Conservation (phyloP, 2,888 invertebrate genomes). For the Netelia inedita region DNA sequence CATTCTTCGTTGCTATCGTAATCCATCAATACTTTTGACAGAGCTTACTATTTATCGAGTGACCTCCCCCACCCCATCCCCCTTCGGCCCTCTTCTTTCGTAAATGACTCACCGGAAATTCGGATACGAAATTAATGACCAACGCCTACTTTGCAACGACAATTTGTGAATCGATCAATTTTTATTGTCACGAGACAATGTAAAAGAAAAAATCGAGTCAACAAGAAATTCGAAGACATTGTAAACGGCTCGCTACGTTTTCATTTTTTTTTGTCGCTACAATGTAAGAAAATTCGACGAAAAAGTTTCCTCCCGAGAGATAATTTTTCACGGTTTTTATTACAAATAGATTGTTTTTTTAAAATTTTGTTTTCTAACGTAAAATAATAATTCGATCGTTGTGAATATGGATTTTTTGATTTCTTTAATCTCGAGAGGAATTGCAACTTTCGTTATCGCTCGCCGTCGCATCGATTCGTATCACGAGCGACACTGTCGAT, state of each 20-base stretch:
- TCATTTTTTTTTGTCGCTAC: conserved; percentile 20
- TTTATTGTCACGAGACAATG: not conserved
- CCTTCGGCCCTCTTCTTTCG: not conserved
- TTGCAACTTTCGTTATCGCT: too few species aligned
- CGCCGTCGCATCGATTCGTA: too few species aligned
- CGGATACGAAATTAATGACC: conserved; percentile 16
- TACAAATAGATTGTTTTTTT: too few species aligned
- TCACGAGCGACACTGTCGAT: too few species aligned
- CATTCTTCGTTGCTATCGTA: conserved; percentile 11
- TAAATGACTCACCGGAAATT: conserved; percentile 44
- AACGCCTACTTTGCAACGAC: conserved; percentile 24
- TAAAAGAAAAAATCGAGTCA: not conserved
- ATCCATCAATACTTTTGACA: conserved; percentile 66
- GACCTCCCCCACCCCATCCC: not conserved
- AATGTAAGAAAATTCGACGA: conserved; percentile 6
- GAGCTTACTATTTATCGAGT: conserved; percentile 22
- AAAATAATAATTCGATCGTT: not conserved
- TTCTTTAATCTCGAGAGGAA: too few species aligned
- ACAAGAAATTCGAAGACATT: not conserved
- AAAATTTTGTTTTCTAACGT: not conserved
- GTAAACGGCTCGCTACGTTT: not conserved
- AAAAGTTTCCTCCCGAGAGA: not conserved
- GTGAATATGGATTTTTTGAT: too few species aligned
- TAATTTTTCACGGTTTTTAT: too few species aligned
- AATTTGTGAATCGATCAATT: conserved; percentile 31